Evolutionary conservation across 2,888 invertebrate species (phyloP).

Genomic region (Tetragnatha montana): DNA sequence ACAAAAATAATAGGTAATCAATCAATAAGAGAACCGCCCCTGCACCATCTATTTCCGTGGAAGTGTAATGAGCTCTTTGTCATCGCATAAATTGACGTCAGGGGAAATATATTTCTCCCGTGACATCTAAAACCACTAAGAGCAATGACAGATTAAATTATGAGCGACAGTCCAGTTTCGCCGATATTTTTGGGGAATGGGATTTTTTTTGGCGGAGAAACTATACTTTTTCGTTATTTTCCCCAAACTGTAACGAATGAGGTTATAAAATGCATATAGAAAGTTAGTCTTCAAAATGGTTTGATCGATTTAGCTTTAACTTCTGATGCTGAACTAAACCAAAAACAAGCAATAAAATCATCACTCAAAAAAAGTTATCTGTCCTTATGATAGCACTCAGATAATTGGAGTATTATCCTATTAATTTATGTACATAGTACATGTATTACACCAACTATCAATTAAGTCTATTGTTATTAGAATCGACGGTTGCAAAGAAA

Average conservation of each 20-base stretch:
- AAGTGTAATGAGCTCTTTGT: conserved; percentile 15
- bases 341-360: too few species aligned
- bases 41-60: conserved; percentile 16
- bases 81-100: conserved; percentile 34
- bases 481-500: too few species aligned
- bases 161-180: conserved; percentile 3
- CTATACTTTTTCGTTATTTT: neutral
- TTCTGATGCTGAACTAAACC: too few species aligned
- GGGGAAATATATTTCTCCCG: conserved; percentile 4
- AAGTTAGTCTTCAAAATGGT: too few species aligned
- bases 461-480: too few species aligned
- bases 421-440: too few species aligned
- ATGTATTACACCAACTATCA: too few species aligned
- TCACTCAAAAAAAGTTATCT: too few species aligned
- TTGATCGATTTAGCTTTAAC: too few species aligned
- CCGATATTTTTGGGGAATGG: conserved; percentile 14
- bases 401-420: too few species aligned
- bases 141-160: conserved; percentile 25
- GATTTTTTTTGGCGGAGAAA: neutral
- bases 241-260: neutral
- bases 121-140: conserved; percentile 16
- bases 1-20: neutral
- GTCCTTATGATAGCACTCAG: too few species aligned
- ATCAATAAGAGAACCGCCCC: neutral
- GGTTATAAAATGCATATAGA: too few species aligned